Evolutionary conservation across 2,888 invertebrate species (phyloP), one percentile per base, ranked within the genome.

Genomic region (Anagyrus pseudococci): DNA sequence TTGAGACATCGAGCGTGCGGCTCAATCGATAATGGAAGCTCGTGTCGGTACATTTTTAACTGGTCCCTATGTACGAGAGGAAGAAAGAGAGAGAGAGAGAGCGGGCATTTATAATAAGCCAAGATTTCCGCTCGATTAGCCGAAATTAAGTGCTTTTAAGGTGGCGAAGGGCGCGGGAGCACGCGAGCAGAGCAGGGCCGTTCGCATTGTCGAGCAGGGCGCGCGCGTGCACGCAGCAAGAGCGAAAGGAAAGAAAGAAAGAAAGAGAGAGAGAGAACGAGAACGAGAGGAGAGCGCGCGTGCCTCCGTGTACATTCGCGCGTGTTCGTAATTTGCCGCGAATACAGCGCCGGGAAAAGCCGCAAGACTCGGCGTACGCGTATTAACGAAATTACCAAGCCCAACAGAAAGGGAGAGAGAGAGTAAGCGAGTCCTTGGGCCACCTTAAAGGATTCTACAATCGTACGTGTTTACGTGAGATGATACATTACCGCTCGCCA

Each of bases 91-190:
- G 4, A 10, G 6, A 7, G 29, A 7, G 4, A 10, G 6, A 29
- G 6, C 6, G 4, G 29, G 6, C 29, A 29, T 4, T 29, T 10
- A 29, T 4, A 7, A 29, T 10, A 7, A 10, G 10, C 17, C 23
- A 26, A 46, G 54, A 66, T 67, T 69, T 68, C 62, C 66, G 49
- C 53, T 44, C 58, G 66, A 69, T 67, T 69, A 66, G 65, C 52
- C 20, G 23, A 57, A 68, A 69, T 67, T 69, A 65, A 63, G 53
- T 69, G 57, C 65, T 52, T 33, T 68, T 68, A 63, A 58, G 46
- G 58, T 4, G 37, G 26, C 13, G 6, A 13, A 33, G 33, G 13
- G 13, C 33, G 26, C 15, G 43, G n/a, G 6, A n/a, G n/a, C n/a
- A n/a, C n/a, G n/a, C n/a, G 17, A 33, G 13, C 33, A 10, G 25